Evolutionary conservation across 2,888 invertebrate genomes (phyloP), one percentile per base, ranked within the genome.

Genomic region (Phyllotreta cruciferae): DNA sequence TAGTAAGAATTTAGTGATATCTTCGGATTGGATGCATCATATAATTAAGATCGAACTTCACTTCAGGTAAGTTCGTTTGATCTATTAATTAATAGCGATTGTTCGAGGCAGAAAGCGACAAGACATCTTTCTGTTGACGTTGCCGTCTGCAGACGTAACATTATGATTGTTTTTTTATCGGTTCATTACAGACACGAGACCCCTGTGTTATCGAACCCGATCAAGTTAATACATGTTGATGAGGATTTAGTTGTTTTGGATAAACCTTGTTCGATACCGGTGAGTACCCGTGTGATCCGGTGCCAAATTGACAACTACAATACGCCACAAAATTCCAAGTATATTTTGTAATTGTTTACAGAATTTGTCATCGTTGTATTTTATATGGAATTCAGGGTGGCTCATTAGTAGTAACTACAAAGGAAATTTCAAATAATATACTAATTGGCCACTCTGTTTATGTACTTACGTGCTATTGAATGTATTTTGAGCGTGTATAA

Each of bases 261-360:
- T 85, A 94, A 94, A 85, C 94, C 93, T 79, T 89, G 92, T 81
- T 93, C 93, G 77, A 86, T 94, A 81, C 93, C 93, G 85, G 91
- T 92, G 88, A 89, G 89, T 88, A 82, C 80, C 62, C 60, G 60
- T 52, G 60, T 60, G 60, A 60, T 60, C 60, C 52, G 60, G 60
- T 60, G 14, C 44, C 39, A 8, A 34, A 4, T 24, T n/a, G 55
- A 55, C n/a, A 10, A 10, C 24, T 14, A 34, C 47, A 8, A 41
- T 41, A 24, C 24, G 24, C 4, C 24, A 24, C 41, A 41, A 41
- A 9, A 41, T 41, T n/a, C 41, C 41, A 41, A 41, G n/a, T n/a
- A 10, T 41, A 41, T 41, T 41, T 41, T 41, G 10, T 41, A 10
- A n/a, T 41, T 41, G 41, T 41, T 41, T 41, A 24, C 4, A 24